phyloP scores from a whole-genome alignment of 1,140 invertebrate genomes.

The Copidosoma floridanum region DNA sequence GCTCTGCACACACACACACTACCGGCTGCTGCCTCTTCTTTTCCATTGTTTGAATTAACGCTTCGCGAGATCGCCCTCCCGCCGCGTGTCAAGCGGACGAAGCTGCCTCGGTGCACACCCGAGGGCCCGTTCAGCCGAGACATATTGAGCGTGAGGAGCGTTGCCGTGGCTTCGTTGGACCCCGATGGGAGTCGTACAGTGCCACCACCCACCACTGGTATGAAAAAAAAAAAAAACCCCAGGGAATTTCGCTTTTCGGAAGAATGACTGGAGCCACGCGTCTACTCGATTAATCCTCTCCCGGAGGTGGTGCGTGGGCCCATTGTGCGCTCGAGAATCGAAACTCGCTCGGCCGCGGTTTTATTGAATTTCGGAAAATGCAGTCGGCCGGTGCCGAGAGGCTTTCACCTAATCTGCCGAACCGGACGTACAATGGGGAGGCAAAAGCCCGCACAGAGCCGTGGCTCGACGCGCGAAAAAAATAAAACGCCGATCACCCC shows the following conservation, averaged over 20 bases:
- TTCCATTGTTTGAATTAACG: conserved; percentile 4
- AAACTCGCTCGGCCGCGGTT: conserved; percentile 6
- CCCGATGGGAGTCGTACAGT: background rate
- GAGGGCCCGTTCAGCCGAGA: no score
- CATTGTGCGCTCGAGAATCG: conserved; percentile 9
- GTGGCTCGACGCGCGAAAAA: no score
- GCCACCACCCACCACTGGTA: background rate
- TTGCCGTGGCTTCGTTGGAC: background rate
- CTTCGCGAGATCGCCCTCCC: background rate
- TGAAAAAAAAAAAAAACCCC: conserved; percentile 20
- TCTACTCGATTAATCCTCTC: no score
- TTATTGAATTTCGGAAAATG: conserved; percentile 20
- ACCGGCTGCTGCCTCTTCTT: background rate
- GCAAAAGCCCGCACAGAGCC: conserved; percentile 1
- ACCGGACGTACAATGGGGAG: conserved; percentile 13
- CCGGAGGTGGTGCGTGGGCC: no score
- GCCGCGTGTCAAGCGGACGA: background rate
- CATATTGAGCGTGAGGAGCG: no score
- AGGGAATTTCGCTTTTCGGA: no score
- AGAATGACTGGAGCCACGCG: no score
- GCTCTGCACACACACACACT: no score
- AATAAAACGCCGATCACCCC: no score
- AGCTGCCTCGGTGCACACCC: no score
- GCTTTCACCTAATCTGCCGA: conserved; percentile 21
- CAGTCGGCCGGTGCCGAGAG: background rate